phyloP scores from a whole-genome alignment of 2,888 invertebrate species.

The Cheilosia soror region DNA sequence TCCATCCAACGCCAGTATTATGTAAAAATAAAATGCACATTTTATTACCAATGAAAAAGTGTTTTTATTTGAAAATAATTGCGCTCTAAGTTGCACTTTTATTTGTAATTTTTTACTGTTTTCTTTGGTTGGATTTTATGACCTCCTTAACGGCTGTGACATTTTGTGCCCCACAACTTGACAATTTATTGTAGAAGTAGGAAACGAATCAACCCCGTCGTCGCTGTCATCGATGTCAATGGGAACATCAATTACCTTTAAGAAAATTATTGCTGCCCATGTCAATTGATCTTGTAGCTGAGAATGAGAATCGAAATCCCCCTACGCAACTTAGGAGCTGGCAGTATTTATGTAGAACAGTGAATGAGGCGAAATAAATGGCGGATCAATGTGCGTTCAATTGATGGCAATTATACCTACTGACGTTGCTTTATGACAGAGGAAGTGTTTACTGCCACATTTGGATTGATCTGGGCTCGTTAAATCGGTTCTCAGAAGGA shows the following conservation, averaged over 20 bases:
- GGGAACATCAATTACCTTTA: constrained; percentile 71
- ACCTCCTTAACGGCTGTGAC: constrained; percentile 41
- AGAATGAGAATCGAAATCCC: constrained; percentile 52
- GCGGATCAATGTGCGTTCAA: constrained; percentile 71
- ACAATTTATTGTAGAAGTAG: constrained; percentile 18
- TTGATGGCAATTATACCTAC: constrained; percentile 64
- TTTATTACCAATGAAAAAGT: constrained; percentile 24
- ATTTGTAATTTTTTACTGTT: constrained; percentile 14
- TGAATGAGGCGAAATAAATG: constrained; percentile 55
- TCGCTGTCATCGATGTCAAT: constrained; percentile 46
- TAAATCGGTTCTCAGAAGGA: constrained; percentile 43
- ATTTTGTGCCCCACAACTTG: not conserved
- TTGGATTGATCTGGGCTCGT: constrained; percentile 32
- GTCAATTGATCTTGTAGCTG: constrained; percentile 67
- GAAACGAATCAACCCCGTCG: constrained; percentile 40
- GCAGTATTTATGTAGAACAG: constrained; percentile 6
- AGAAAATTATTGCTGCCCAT: constrained; percentile 65
- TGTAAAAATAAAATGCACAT: constrained; percentile 31
- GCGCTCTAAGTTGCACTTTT: constrained; percentile 54
- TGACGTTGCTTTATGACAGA: constrained; percentile 63
- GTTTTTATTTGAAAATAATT: constrained; percentile 60
- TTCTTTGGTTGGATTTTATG: constrained; percentile 52
- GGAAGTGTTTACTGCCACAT: constrained; percentile 67
- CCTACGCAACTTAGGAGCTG: constrained; percentile 7
- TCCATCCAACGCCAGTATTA: constrained; percentile 6